These are phyloP conservation scores for Acanthurus tractus DNA, from an alignment of 2,797 vertebrate species.

Conservation along the genomic window DNA sequence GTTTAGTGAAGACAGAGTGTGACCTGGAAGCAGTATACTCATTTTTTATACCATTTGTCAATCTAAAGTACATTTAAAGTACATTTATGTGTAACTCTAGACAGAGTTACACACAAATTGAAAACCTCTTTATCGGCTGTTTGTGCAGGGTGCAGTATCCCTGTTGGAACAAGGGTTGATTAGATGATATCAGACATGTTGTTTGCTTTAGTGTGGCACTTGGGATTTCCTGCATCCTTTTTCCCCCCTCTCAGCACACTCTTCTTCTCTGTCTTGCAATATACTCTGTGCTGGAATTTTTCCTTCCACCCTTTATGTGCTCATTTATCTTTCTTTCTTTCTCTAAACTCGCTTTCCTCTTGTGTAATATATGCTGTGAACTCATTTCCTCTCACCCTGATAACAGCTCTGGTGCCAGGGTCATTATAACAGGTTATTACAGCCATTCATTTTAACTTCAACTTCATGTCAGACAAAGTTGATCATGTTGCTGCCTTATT, in stretches of 20 bases:
- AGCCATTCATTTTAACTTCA: slow-evolving; percentile 63
- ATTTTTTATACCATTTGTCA: slow-evolving; percentile 54
- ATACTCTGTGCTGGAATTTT: slow-evolving; percentile 45
- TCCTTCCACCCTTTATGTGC: slow-evolving; percentile 36
- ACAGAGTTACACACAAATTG: not conserved
- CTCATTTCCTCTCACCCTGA: slow-evolving; percentile 59
- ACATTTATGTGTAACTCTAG: too few species aligned
- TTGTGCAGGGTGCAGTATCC: slow-evolving; percentile 33
- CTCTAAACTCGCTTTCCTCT: slow-evolving; percentile 39
- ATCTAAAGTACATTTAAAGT: slow-evolving; percentile 59
- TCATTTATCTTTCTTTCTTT: slow-evolving; percentile 67
- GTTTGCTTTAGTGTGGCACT: slow-evolving; percentile 45
- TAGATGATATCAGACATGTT: slow-evolving; percentile 1
- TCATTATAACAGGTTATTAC: slow-evolving; percentile 71
- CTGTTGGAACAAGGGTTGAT: slow-evolving; percentile 9
- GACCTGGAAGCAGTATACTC: slow-evolving; percentile 43
- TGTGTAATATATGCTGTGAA: slow-evolving; percentile 42
- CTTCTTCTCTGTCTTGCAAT: slow-evolving; percentile 19
- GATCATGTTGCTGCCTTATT: slow-evolving; percentile 28
- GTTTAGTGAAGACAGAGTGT: too few species aligned
- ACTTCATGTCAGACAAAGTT: slow-evolving; percentile 27
- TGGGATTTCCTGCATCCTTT: slow-evolving; percentile 55
- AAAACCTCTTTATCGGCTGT: slow-evolving; percentile 13
- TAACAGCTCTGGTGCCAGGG: slow-evolving; percentile 40
- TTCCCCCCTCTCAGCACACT: slow-evolving; percentile 22